Base-by-base conservation (phyloP, 2,113 vertebrate genomes). In the Narcine bancroftii region DNA sequence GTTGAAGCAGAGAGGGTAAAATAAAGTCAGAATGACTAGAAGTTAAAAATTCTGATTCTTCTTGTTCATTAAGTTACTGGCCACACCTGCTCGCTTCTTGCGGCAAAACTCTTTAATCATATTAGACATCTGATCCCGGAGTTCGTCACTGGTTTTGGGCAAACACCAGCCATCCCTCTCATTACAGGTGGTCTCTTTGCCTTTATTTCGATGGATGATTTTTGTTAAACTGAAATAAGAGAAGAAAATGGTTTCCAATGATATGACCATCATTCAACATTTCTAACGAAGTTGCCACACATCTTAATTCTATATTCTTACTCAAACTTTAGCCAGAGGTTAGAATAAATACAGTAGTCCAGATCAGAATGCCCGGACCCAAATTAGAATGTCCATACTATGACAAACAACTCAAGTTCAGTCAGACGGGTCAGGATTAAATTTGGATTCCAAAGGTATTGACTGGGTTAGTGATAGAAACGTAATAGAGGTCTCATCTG, bases 141-240 rank as follows among this genome's bases (percentile, higher is more conserved):
- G 96, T 17, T 97, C 96, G 13, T 99, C 98, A 0, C 95, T 97
- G 0, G 98, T 99, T 94, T 97, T 97, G 0, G 97, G 92, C 0
- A 97, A 94, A 93, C 98, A 99, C 99, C 99, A 99, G 2, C 99
- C 99, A 0, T 99, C 98, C 9, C 97, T 94, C 93, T 99, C 99
- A 0, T 97, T 97, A 94, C 99, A 99, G 0, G 93, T 83, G 0
- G 92, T 92, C 94, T 99, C 98, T 0, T 92, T 50, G 0, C 96
- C 96, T 0, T 96, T 96, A 0, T 98, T 99, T 66, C 95, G 95
- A 50, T 94, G 95, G 26, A 99, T 95, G 93, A 97, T 96, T 72
- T 95, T 95, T 95, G 96, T 96, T 60, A 99, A 94, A 93, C 99
- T 99, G 92, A 6, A 92, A 13, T 69, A 36, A 89, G 13, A 63